These are phyloP conservation scores for Chlorospingus flavigularis DNA, from an alignment of 2,797 vertebrate species.

Conservation along the genomic window DNA sequence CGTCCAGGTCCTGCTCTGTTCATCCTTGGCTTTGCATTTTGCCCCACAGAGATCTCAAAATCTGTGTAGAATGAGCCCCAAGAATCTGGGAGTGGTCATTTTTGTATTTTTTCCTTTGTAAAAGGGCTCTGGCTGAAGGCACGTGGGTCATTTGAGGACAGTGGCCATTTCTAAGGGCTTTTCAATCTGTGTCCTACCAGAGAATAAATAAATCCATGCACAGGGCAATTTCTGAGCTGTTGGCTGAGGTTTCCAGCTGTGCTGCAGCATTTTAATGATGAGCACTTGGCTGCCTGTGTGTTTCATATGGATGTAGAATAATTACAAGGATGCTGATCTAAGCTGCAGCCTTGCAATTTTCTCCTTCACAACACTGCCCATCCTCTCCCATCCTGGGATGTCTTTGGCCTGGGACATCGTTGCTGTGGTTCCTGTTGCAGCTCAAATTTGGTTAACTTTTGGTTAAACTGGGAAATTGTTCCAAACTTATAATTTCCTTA, in stretches of 20 bases:
- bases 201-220: not conserved
- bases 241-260: not conserved
- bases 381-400: not conserved
- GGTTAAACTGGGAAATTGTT: not conserved
- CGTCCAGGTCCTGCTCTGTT: rapidly evolving
- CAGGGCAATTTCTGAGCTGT: not conserved
- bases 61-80: not conserved
- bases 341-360: not conserved
- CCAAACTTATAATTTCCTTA: not conserved
- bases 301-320: not conserved
- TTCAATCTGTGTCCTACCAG: not conserved
- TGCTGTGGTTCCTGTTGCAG: not conserved
- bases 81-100: not conserved
- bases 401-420: not conserved
- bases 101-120: not conserved
- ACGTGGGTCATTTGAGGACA: not conserved
- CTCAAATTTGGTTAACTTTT: not conserved
- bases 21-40: not conserved
- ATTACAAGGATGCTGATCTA: not conserved
- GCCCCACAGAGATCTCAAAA: not conserved
- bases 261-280: not conserved
- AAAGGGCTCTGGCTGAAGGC: not conserved
- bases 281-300: not conserved
- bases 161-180: not conserved
- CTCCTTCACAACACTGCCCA: not conserved